Percentiles rank a stretch among this genome's conserved stretches.
phyloP scores from a whole-genome alignment of 2,888 invertebrate species.

The Sycophila texana region DNA sequence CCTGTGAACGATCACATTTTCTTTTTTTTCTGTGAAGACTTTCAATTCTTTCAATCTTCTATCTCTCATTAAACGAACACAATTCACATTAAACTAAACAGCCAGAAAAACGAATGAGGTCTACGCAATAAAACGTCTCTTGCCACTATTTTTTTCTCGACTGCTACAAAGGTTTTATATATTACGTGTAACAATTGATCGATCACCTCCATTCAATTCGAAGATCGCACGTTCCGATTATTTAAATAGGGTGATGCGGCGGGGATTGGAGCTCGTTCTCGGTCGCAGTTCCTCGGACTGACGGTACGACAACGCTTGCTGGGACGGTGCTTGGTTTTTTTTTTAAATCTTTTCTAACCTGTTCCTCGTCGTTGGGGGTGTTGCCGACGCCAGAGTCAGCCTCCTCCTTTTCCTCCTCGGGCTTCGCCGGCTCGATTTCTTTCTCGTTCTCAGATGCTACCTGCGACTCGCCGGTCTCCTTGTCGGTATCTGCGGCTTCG shows the following conservation, averaged over 20 bases:
- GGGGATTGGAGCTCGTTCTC: background rate
- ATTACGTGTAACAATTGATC: too few species aligned
- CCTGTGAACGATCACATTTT: too few species aligned
- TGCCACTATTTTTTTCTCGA: too few species aligned
- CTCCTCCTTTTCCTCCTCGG: slow-evolving; percentile 52
- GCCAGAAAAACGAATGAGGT: background rate
- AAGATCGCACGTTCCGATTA: too few species aligned
- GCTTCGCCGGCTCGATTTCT: slow-evolving; percentile 48
- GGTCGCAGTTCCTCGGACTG: slow-evolving; percentile 1
- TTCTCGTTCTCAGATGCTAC: slow-evolving; percentile 60
- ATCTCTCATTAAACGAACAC: background rate
- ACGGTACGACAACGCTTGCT: slow-evolving; percentile 5
- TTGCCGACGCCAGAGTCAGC: slow-evolving; percentile 77
- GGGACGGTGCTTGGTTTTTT: too few species aligned
- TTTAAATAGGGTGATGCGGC: too few species aligned
- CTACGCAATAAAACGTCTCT: too few species aligned
- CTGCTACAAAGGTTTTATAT: too few species aligned
- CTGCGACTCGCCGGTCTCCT: slow-evolving; percentile 50
- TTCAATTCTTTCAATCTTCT: background rate
- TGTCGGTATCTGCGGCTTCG: slow-evolving; percentile 45
- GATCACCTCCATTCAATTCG: too few species aligned
- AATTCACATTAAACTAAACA: slow-evolving; percentile 4
- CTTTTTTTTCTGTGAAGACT: too few species aligned
- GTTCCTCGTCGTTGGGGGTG: slow-evolving; percentile 77
- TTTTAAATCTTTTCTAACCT: slow-evolving; percentile 63